Evolutionary conservation across 2,888 invertebrate genomes (phyloP), one percentile per base, ranked within the genome.

Genomic region (Eueremaeus valkanovi): DNA sequence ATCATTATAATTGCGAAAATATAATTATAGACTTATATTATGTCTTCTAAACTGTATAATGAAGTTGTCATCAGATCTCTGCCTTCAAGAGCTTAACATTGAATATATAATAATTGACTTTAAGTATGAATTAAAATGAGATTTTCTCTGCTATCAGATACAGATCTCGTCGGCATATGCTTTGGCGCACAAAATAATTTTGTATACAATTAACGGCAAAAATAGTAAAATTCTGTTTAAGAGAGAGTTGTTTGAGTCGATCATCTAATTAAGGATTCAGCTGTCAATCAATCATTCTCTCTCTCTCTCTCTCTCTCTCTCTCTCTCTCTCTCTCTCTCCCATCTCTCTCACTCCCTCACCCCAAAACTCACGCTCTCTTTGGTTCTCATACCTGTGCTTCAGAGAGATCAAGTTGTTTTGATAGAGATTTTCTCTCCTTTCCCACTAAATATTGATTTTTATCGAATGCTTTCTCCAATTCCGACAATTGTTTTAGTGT

Each of bases 401-500:
- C 66, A n/a, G 66, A 66, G 33, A 66, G 66, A 5, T 66, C n/a
- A 5, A 66, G 66, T 66, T 36, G 36, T 66, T 33, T 36, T 5
- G 66, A 66, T 33, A 66, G 36, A 3, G 9, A 36, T 66, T 66
- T 66, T 13, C 66, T 6, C 36, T 66, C 66, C 31, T 66, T 66
- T 33, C 66, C 66, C n/a, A 36, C 66, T 18, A 66, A 66, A 66
- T 66, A 66, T 66, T 66, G 66, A 66, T 66, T 66, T 36, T 66
- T 66, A n/a, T 33, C 66, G n/a, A 66, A 66, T 5, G 66, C 16
- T 33, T 36, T 66, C 66, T 66, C 66, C 36, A 66, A 36, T 36
- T 33, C 66, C 11, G 33, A 9, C 66, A 66, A 66, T 66, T 66
- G 66, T 66, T 66, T 66, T 13, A 36, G 1, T 8, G 66, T 66